Percentiles rank a stretch among this genome's conserved stretches.
phyloP scores from a whole-genome alignment of 2,888 invertebrate genomes.

The Hypomecis atomaria region DNA sequence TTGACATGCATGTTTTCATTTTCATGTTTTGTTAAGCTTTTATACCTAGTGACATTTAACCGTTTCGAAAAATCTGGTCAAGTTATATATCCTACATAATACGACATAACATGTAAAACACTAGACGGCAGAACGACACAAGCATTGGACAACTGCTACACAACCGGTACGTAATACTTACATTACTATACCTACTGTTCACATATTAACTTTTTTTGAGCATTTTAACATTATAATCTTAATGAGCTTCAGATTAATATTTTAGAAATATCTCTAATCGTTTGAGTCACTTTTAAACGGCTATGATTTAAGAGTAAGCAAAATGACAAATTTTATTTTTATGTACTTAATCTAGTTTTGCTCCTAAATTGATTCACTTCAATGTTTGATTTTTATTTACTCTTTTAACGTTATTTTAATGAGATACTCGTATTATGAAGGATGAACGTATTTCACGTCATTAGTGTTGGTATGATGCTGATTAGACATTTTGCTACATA shows the following conservation, averaged over 20 bases:
- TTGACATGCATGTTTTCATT: too few relatives aligned
- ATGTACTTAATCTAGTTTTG: too few relatives aligned
- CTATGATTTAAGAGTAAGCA: neutral
- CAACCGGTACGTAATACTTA: constrained; percentile 47
- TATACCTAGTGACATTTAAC: too few relatives aligned
- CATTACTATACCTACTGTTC: constrained; percentile 31
- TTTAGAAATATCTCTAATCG: neutral
- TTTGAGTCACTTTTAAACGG: neutral
- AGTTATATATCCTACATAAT: neutral
- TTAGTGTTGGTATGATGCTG: too few relatives aligned
- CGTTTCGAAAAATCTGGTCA: constrained; percentile 5
- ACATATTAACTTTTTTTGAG: constrained; percentile 4
- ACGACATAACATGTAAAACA: constrained; percentile 9
- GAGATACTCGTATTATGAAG: too few relatives aligned
- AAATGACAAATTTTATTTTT: neutral
- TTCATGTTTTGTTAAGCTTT: too few relatives aligned
- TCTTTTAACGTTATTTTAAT: too few relatives aligned
- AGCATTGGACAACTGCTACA: constrained; percentile 32
- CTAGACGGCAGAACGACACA: constrained; percentile 29
- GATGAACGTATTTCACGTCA: too few relatives aligned
- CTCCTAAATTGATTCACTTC: too few relatives aligned
- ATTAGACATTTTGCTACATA: too few relatives aligned
- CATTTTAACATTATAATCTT: neutral
- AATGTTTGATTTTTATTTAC: too few relatives aligned
- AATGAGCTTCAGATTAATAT: neutral